Conservation (phyloP, 1,140 invertebrate species). For the Semibalanus balanoides region DNA sequence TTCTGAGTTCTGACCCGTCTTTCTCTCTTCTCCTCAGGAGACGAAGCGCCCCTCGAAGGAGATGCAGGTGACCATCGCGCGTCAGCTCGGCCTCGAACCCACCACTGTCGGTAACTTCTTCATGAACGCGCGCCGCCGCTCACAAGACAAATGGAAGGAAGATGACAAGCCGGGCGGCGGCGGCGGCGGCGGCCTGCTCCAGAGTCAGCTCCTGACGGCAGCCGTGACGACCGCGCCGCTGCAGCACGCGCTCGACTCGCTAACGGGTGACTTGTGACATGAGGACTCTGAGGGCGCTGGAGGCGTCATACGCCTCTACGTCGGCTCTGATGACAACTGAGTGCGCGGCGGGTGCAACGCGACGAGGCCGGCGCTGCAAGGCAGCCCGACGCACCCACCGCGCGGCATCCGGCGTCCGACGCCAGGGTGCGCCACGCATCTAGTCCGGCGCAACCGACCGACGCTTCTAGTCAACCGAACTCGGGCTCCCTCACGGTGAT, state of each 20-base stretch:
- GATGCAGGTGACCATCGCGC: constrained; percentile 98
- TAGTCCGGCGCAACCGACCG: background rate
- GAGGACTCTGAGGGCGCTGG: constrained; percentile 26
- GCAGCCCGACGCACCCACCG: background rate
- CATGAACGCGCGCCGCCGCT: constrained; percentile 95
- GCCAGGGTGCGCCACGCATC: too few species aligned
- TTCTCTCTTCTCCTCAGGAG: constrained; percentile 46
- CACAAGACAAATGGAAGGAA: constrained; percentile 98
- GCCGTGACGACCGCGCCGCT: constrained; percentile 10
- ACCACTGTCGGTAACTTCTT: constrained; percentile 99
- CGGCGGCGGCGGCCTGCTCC: constrained; percentile 27
- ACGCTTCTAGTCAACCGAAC: background rate
- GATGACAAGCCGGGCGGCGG: constrained; percentile 39
- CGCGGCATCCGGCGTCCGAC: too few species aligned
- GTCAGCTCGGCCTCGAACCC: constrained; percentile 92
- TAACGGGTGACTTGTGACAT: constrained; percentile 17
- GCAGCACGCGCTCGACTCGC: constrained; percentile 19
- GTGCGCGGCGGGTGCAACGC: too few species aligned
- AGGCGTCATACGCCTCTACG: constrained; percentile 14
- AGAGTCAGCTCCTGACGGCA: constrained; percentile 10
- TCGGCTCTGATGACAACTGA: background rate
- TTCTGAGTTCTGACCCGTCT: background rate
- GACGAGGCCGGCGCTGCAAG: too few species aligned
- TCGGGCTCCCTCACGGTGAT: background rate
- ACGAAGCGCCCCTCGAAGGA: constrained; percentile 99